Evolutionary conservation across 2,113 vertebrate species (phyloP).

Genomic region (Ariopsis seemanni): DNA sequence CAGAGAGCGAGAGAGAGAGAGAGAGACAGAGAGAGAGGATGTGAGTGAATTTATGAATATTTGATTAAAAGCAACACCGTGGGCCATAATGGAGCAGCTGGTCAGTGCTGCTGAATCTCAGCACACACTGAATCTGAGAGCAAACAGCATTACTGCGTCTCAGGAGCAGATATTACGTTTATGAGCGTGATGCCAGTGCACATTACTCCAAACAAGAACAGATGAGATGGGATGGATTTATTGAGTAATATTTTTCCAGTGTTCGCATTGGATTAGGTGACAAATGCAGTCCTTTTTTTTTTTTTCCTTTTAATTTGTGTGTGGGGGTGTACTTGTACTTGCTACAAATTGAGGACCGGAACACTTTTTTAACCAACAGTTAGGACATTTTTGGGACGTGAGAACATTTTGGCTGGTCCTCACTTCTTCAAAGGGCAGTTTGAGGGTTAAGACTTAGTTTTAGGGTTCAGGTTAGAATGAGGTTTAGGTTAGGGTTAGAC

Average conservation of each 20-base stretch:
- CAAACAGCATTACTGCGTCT: neutral
- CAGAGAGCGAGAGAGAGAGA: too few species aligned
- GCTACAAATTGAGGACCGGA: too few species aligned
- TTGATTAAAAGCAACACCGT: neutral
- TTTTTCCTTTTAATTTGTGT: neutral
- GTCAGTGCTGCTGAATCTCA: constrained; percentile 17
- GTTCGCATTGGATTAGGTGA: neutral
- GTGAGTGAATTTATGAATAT: neutral
- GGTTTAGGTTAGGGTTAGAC: too few species aligned
- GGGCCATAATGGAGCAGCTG: constrained; percentile 2
- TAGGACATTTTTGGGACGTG: too few species aligned
- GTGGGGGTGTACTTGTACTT: neutral
- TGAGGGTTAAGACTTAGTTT: too few species aligned
- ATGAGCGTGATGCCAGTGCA: neutral
- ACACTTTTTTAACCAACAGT: too few species aligned
- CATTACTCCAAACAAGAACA: neutral
- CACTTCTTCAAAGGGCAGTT: too few species aligned
- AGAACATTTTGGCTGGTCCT: too few species aligned
- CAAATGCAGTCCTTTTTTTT: neutral
- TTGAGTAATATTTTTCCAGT: neutral
- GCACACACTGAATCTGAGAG: neutral
- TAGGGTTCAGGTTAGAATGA: too few species aligned
- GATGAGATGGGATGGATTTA: neutral
- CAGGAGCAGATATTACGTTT: neutral
- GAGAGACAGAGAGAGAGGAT: rapidly evolving